Evolutionary conservation across 64 coral and sea anemone genomes (phyloP), one percentile per base, ranked within the genome.

Genomic region (Exaiptasia diaphana): DNA sequence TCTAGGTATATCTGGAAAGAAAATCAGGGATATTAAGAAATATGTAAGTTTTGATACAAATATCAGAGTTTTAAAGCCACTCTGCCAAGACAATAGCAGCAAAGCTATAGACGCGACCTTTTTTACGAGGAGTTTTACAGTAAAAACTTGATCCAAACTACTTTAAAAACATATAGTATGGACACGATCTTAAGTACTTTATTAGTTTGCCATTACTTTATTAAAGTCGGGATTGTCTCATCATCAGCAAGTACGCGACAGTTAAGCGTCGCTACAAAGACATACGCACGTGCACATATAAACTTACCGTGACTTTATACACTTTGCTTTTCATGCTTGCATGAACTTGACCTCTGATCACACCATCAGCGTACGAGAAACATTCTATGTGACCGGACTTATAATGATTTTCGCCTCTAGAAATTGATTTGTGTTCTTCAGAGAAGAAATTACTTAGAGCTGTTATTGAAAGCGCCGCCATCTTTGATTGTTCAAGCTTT

Each of bases 391-490:
- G 62, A 28, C 18, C 54, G 28, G 54, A 58, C 15, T 58, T 20
- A 15, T 5, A 58, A 58, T 58, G 54, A 58, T 58, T 67, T 67
- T 33, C 62, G 25, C 62, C 62, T 33, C 33, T 67, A 4, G 14
- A 29, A 6, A 67, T 28, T 14, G 62, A 67, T 28, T 37, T 70
- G 3, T 38, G 3, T 41, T 70, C 65, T 2, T 41, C 65, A 38
- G 65, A 32, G 36, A 70, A 70, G 36, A 38, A 70, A 58, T 34
- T 38, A 70, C 33, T 37, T 2, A 70, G 65, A 34, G 65, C 4
- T 40, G 65, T 40, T 11, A 70, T 70, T 6, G 65, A 70, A 71
- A 70, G 67, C 67, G 67, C 35, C 67, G 67, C 67, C 67, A 70
- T 70, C 12, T 70, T 70, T 11, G 67, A 38, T 70, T 70, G 33